Base-by-base conservation (phyloP, 2,113 vertebrate genomes). In the Sinocyclocheilus anshuiensis region DNA sequence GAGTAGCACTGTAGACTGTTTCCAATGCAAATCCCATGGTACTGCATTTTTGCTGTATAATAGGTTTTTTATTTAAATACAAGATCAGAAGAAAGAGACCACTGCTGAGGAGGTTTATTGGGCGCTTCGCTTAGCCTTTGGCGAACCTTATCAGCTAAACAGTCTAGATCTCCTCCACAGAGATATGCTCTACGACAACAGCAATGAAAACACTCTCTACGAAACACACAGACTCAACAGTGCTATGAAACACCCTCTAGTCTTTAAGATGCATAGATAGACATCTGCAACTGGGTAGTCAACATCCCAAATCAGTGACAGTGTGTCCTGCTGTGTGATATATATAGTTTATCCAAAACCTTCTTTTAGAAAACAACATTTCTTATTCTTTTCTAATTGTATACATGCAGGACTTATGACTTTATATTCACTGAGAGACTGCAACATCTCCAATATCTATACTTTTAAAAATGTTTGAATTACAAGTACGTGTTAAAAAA, bases 31-130 rank as follows among this genome's bases (percentile, higher is more conserved):
- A 91, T 94, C 94, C 94, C 93, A 93, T 83, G 92, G 92, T 91
- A 91, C 92, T 84, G 86, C 87, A 92, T 94, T 94, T 95, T 94
- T 94, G 95, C 95, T 95, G 95, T 90, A 94, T 95, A 94, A 94
- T 93, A 94, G 93, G 90, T 94, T 94, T 95, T 95, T 95, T 93
- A 95, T 95, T 95, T 93, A 95, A 96, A 95, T 94, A 90, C 20
- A n/a, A 94, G 94, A 94, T 94, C 93, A 93, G 94, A 95, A 94
- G 93, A 94, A 93, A 93, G 91, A 93, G 91, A 90, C 87, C 74
- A 88, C 90, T 90, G 93, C 92, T 94, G 92, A 91, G 91, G 91
- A 92, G 93, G 93, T 92, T 93, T 91, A 92, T 92, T 88, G 93
- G 92, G 87, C 93, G 92, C 90, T 90, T 82, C n/a, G 63, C 91